A percentile compares a stretch with the other conserved stretches of the same genome.
Conservation (phyloP, 1,140 invertebrate genomes). For the Chrysoperla carnea region DNA sequence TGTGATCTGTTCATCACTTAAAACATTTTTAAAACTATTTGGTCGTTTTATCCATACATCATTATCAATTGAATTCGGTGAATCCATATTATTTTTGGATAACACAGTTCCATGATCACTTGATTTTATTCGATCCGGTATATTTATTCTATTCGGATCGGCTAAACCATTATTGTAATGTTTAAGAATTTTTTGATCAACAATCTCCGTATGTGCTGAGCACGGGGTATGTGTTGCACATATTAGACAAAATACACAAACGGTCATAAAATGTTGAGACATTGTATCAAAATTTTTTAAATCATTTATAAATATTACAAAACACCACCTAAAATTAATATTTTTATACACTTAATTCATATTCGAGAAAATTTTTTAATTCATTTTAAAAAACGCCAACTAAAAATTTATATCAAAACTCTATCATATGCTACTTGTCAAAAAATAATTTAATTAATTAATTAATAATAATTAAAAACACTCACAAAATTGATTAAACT, state of each 20-base stretch:
- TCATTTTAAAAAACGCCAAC: neutral
- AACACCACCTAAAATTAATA: neutral
- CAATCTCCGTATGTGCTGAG: slow-evolving; percentile 34
- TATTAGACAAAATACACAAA: slow-evolving; percentile 59
- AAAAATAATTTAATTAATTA: too few relatives aligned
- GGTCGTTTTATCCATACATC: too few relatives aligned
- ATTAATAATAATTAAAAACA: too few relatives aligned
- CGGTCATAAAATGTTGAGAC: slow-evolving; percentile 43
- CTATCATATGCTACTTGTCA: too few relatives aligned
- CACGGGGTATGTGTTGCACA: slow-evolving; percentile 54
- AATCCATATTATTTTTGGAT: too few relatives aligned
- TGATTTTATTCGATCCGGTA: neutral
- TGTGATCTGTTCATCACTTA: slow-evolving; percentile 28
- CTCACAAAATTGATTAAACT: too few relatives aligned
- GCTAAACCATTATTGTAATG: slow-evolving; percentile 7
- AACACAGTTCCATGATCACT: too few relatives aligned
- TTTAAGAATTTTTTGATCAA: slow-evolving; percentile 11
- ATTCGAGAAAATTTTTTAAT: too few relatives aligned
- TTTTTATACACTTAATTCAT: too few relatives aligned
- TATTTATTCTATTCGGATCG: slow-evolving; percentile 11
- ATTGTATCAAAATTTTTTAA: slow-evolving; percentile 14
- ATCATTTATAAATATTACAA: neutral
- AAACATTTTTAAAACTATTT: slow-evolving; percentile 2
- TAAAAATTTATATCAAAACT: too few relatives aligned
- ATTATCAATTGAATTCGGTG: slow-evolving; percentile 5